Conservation (phyloP, 1,140 invertebrate genomes). For the Ganaspis sp. region DNA sequence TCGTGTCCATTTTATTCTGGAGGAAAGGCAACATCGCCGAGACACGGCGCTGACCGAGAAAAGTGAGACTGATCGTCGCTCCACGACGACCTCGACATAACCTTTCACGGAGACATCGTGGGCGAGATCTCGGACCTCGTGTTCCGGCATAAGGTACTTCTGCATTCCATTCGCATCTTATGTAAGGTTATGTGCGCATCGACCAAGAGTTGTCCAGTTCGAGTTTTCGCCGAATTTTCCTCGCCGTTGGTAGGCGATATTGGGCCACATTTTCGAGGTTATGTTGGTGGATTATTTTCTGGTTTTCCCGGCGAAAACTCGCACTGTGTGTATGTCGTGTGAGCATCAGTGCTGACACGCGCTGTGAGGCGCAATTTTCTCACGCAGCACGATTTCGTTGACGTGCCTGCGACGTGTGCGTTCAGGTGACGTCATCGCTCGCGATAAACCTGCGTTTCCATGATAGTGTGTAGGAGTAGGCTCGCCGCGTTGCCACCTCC, state of each 20-base stretch:
- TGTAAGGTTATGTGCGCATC: slow-evolving; percentile 8
- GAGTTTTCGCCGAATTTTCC: background rate
- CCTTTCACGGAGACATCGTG: slow-evolving; percentile 29
- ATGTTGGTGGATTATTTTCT: background rate
- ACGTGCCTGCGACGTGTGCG: slow-evolving; percentile 23
- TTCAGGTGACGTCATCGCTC: slow-evolving; percentile 10
- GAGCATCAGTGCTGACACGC: background rate
- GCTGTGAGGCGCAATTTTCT: slow-evolving; percentile 4
- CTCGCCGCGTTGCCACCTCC: slow-evolving; percentile 25
- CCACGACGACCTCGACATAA: slow-evolving; percentile 25
- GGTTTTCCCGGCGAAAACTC: slow-evolving; percentile 3
- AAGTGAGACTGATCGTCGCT: slow-evolving; percentile 13
- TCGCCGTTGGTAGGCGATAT: too few relatives aligned
- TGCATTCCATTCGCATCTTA: slow-evolving; percentile 26
- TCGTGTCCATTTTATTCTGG: background rate
- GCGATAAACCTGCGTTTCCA: slow-evolving; percentile 12
- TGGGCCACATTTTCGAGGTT: background rate
- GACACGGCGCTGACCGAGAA: slow-evolving; percentile 1
- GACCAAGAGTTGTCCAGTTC: background rate
- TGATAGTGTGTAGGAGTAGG: slow-evolving; percentile 11
- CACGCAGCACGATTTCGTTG: slow-evolving; percentile 1
- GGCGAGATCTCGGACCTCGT: slow-evolving; percentile 30
- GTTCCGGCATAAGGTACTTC: slow-evolving; percentile 29
- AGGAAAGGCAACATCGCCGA: slow-evolving; percentile 5
- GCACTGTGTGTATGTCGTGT: background rate